Evolutionary conservation across 1,140 invertebrate species (phyloP), one percentile per base, ranked within the genome.

Genomic region (Pseudomyrmex dendroicus): DNA sequence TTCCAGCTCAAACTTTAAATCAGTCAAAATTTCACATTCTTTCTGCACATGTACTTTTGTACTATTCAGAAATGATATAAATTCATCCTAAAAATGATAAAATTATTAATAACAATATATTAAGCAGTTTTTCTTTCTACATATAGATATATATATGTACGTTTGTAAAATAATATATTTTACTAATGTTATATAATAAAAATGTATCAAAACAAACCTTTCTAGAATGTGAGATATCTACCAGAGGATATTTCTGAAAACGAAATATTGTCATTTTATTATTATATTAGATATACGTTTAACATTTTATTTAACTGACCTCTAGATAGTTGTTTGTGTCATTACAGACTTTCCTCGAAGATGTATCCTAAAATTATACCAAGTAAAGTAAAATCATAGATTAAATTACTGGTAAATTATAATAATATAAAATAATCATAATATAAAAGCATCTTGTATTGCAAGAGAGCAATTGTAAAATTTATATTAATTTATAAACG

Each of bases 21-120:
- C 84, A 4, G 22, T 64, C 59, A 93, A 82, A 63, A 77, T 68
- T 54, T 91, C 73, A 52, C 85, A 85, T 59, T 91, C 91, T 61
- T 90, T 88, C 67, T 90, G 83, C 83, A 91, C 86, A 20, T 86
- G 84, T 10, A 63, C 54, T 72, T 89, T 89, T 64, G 87, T 85
- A 67, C 85, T 90, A 59, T 66, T 82, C 46, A 91, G 84, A 44
- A 82, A 87, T n/a, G 35, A 54, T 68, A 91, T 50, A 78, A 90
- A 54, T 83, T 90, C 73, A 85, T 89, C 84, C 90, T 92, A 54
- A 77, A 91, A 89, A 76, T 25, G 1, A 50, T 22, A 62, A 64
- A 61, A 12, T 73, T 67, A 46, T 48, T 54, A 54, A 52, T 52
- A 52, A 15, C 10, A 64, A 61, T 73, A 13, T 59, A 59, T 46